phyloP scores from a whole-genome alignment of 2,113 vertebrate genomes.

The Cynopterus brachyotis region DNA sequence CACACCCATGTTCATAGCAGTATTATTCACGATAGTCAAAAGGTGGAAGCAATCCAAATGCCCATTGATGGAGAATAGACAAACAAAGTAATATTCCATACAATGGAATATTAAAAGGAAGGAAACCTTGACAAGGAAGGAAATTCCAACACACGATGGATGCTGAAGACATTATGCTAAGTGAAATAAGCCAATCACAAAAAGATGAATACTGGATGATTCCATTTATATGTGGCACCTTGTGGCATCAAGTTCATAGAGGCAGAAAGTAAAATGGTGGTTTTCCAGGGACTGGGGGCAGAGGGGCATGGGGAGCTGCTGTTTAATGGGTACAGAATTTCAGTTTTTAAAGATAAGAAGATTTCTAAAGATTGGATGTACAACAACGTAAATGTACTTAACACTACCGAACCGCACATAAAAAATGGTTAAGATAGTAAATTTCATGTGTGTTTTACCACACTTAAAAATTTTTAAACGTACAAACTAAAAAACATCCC shows the following conservation, averaged over 20 bases:
- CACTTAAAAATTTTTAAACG: neutral
- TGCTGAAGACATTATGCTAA: neutral
- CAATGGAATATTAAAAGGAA: neutral
- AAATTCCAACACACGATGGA: neutral
- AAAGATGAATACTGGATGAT: neutral
- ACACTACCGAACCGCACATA: neutral
- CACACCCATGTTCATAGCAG: neutral
- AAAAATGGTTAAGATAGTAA: neutral
- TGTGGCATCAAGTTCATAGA: neutral
- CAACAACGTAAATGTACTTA: neutral
- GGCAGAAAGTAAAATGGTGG: neutral
- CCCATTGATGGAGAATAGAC: neutral
- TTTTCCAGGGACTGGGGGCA: neutral
- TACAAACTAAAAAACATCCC: neutral
- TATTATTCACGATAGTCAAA: neutral
- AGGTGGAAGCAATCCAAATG: neutral
- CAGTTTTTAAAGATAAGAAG: constrained; percentile 2
- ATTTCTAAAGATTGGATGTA: neutral
- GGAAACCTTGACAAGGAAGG: neutral
- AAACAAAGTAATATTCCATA: neutral
- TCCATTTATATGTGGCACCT: neutral
- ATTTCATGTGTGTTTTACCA: neutral
- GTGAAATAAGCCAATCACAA: neutral
- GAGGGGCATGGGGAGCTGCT: neutral
- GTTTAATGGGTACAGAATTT: neutral